These are phyloP conservation scores for Drosophila demipolita DNA, from an alignment of 2,888 invertebrate genomes.

Conservation along the genomic window DNA sequence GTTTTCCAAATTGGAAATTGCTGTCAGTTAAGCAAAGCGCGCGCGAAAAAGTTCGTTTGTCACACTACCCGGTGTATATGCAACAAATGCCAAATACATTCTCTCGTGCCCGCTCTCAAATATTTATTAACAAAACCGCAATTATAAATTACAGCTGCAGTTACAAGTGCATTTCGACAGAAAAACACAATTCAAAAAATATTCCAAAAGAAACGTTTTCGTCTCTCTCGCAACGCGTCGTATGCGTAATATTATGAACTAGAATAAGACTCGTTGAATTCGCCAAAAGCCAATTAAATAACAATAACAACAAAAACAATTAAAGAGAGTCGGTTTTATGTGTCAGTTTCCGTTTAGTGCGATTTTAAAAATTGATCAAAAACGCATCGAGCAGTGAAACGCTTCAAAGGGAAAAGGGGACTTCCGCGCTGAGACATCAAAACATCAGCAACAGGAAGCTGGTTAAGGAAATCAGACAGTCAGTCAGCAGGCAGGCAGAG, in stretches of 20 bases:
- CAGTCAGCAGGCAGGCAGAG: constrained; percentile 27
- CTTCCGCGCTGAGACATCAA: constrained; percentile 67
- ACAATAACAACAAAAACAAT: constrained; percentile 18
- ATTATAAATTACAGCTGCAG: constrained; percentile 45
- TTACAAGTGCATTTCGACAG: constrained; percentile 34
- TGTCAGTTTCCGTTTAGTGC: constrained; percentile 68
- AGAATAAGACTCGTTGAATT: constrained; percentile 9
- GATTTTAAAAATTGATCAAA: constrained; percentile 59
- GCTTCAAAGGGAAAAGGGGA: constrained; percentile 61
- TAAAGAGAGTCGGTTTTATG: constrained; percentile 39
- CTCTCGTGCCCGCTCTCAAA: constrained; percentile 24
- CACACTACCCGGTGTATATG: constrained; percentile 69
- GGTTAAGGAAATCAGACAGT: constrained; percentile 49
- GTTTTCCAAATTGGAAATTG: constrained; percentile 58
- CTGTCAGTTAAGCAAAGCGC: constrained; percentile 58
- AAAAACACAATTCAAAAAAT: constrained; percentile 5
- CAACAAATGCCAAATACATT: constrained; percentile 45
- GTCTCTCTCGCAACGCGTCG: constrained; percentile 41
- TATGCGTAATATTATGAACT: constrained; percentile 51
- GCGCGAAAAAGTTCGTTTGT: constrained; percentile 47
- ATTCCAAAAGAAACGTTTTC: constrained; percentile 3
- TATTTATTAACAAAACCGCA: constrained; percentile 48
- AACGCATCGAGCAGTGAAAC: constrained; percentile 45
- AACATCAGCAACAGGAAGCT: constrained; percentile 65
- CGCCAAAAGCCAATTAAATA: constrained; percentile 12